Percentiles rank a stretch among this genome's conserved stretches.
phyloP scores from a whole-genome alignment of 1,140 invertebrate genomes.

The Sweltsa coloradensis region DNA sequence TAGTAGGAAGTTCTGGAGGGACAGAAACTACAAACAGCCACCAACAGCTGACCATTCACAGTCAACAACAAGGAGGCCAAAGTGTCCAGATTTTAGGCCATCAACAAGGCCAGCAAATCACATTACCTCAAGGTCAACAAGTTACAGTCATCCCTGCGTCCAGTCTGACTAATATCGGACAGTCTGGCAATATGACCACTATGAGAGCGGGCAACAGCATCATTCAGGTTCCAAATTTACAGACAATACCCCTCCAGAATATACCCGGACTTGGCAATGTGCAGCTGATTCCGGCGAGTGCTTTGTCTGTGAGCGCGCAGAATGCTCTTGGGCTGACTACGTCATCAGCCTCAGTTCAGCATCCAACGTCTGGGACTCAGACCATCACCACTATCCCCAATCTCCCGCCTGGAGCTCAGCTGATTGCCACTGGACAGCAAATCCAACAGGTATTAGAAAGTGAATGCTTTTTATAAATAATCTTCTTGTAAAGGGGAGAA shows the following conservation, averaged over 20 bases:
- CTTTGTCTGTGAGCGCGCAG: constrained; percentile 21
- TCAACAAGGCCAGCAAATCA: constrained; percentile 33
- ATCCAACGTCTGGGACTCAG: constrained; percentile 10
- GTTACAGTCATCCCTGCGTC: constrained; percentile 56
- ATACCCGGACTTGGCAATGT: constrained; percentile 64
- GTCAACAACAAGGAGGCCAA: constrained; percentile 22
- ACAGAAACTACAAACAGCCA: background rate
- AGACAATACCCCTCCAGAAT: constrained; percentile 52
- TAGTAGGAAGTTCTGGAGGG: constrained; percentile 4
- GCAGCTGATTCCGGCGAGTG: constrained; percentile 52
- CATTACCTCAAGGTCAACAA: constrained; percentile 53
- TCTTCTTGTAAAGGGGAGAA: no score
- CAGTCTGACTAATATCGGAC: constrained; percentile 24
- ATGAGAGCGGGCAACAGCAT: constrained; percentile 20
- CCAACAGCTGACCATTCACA: background rate
- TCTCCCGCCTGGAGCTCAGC: constrained; percentile 21
- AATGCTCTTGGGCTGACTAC: constrained; percentile 7
- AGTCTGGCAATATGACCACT: constrained; percentile 16
- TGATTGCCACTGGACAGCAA: constrained; percentile 21
- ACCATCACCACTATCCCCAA: constrained; percentile 14
- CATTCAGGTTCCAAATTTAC: constrained; percentile 31
- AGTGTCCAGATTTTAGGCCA: constrained; percentile 33
- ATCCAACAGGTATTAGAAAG: constrained; percentile 26
- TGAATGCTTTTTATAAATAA: no score
- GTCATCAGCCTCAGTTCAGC: constrained; percentile 6